Evolutionary conservation across 2,888 invertebrate species (phyloP).

Genomic region (Thelaira solivaga): DNA sequence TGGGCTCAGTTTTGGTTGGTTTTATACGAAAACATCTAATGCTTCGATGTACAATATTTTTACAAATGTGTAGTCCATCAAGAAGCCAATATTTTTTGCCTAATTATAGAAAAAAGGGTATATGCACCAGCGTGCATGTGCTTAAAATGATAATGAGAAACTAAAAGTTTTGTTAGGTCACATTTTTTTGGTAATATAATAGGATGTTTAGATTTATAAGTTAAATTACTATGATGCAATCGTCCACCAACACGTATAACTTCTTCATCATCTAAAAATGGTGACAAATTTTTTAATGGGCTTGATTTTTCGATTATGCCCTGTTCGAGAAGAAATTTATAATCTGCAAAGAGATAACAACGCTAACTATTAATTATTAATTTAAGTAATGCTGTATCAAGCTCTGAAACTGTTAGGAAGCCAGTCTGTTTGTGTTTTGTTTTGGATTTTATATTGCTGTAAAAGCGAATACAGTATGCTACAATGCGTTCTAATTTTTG

Average conservation of each 20-base stretch:
- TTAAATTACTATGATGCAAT: not conserved
- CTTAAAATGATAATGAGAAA: not conserved
- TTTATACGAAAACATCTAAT: not conserved
- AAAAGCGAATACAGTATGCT: not conserved
- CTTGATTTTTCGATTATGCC: not conserved
- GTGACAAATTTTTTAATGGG: not conserved
- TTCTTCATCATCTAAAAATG: not conserved
- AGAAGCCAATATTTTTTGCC: slow-evolving; percentile 4
- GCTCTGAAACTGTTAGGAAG: not conserved
- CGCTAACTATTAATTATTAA: slow-evolving; percentile 13
- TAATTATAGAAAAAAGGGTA: not conserved
- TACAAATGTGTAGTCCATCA: not conserved
- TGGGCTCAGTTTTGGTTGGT: too few relatives aligned
- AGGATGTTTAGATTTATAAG: not conserved
- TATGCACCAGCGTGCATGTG: slow-evolving; percentile 30
- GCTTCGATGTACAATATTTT: slow-evolving; percentile 1
- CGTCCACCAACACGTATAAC: not conserved
- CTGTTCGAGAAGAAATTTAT: not conserved
- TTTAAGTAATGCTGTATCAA: not conserved
- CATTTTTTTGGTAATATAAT: slow-evolving; percentile 4
- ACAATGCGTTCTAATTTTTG: not conserved
- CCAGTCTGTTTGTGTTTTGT: too few relatives aligned
- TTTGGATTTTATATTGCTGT: not conserved
- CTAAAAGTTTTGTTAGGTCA: not conserved
- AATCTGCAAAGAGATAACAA: slow-evolving; percentile 5